Base-by-base conservation (phyloP, 2,888 invertebrate species). In the Drosophila cracens region DNA sequence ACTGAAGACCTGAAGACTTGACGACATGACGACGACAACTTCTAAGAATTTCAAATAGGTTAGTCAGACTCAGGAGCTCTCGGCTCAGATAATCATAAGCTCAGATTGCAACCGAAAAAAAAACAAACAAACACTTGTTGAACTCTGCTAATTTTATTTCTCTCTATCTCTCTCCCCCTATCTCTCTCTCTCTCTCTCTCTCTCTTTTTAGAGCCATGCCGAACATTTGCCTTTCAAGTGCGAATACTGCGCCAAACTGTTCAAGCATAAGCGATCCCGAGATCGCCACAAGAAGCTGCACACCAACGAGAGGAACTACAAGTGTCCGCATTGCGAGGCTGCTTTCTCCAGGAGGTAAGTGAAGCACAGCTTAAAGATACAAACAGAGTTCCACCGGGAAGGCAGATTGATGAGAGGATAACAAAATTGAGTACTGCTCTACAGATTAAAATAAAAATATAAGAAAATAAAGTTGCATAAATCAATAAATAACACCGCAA, bases 221-320 rank as follows among this genome's bases (percentile, higher is more conserved):
- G 98, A 98, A 91, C 97, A 97, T 93, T 96, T 98, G 95, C 98
- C 98, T 74, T 98, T 97, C 93, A 96, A 96, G 81, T 99, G 99
- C 93, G 96, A 96, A 86, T 97, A 97, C 94, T 99, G 99, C 94
- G 96, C 97, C 70, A 95, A 98, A 76, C 94, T 97, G 80, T 99
- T 99, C 94, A 98, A 98, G 93, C 98, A 98, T 94, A 98, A 98
- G 93, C 95, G 98, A 38, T 98, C 98, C 77, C 95, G 98, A 64
- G 98, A 99, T 93, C 95, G 99, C 29, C 99, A 99, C 94, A 96
- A 98, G 87, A 98, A 98, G 93, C 94, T 98, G 71, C 98, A 98
- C 94, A 98, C 97, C 1, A 98, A 97, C 13, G 97, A 98, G 93
- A 95, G 97, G 92, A 97, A 97, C 93, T 98, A 98, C 94, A 96